Conservation (phyloP, 2,888 invertebrate species). For the Lamellibrachia satsuma region DNA sequence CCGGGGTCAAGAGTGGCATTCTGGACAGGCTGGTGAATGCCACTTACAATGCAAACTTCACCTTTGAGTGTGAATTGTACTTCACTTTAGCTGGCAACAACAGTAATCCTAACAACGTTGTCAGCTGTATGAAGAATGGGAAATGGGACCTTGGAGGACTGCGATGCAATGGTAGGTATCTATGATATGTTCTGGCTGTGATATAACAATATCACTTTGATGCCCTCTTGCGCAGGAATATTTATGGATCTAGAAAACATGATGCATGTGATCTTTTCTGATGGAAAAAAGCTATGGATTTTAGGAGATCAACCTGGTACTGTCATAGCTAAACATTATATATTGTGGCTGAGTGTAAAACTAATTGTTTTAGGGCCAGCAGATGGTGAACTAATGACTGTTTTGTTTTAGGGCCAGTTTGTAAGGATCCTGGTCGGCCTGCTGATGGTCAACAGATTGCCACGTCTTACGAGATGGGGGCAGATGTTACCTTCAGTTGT, state of each 20-base stretch:
- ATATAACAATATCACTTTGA: no score
- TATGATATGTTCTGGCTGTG: background rate
- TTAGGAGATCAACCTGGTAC: background rate
- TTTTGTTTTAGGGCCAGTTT: background rate
- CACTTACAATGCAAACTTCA: constrained; percentile 39
- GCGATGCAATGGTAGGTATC: constrained; percentile 79
- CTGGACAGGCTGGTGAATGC: constrained; percentile 31
- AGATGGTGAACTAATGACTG: background rate
- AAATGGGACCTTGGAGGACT: constrained; percentile 98
- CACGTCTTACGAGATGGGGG: constrained; percentile 44
- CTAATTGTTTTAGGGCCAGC: background rate
- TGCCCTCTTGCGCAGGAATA: no score
- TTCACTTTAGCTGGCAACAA: constrained; percentile 78
- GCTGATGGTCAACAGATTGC: background rate
- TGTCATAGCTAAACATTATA: background rate
- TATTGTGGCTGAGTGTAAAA: background rate
- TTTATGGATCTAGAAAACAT: no score
- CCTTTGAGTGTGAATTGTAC: constrained; percentile 43
- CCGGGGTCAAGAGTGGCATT: background rate
- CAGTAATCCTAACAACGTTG: no score
- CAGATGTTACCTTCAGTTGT: constrained; percentile 47
- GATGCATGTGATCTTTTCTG: no score
- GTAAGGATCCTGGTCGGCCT: background rate
- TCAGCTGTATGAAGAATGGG: constrained; percentile 66
- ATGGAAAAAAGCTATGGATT: no score